A percentile compares a stretch with the other conserved stretches of the same genome.
Evolutionary conservation across 1,140 invertebrate species (phyloP).

Genomic region (Zaprionus capensis): DNA sequence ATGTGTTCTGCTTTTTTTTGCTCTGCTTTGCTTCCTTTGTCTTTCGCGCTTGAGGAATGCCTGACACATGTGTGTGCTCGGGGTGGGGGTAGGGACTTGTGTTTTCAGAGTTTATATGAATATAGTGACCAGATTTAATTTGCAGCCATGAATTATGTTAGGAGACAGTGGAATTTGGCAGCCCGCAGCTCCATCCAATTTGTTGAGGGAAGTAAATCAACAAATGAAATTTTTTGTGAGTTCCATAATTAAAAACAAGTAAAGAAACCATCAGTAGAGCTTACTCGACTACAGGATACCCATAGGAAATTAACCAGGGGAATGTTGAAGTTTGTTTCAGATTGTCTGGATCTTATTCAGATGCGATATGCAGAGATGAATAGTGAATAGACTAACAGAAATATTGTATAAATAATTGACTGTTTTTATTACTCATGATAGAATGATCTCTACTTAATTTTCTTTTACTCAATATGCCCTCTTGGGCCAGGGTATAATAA

Average conservation of each 20-base stretch:
- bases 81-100: not conserved
- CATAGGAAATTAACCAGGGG: too few species aligned
- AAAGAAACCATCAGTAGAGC: not conserved
- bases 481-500: constrained; percentile 38
- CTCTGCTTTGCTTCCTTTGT: constrained; percentile 35
- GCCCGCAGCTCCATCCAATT: not conserved
- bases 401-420: too few species aligned
- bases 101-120: not conserved
- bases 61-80: constrained; percentile 10
- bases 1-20: constrained; percentile 21
- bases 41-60: constrained; percentile 48
- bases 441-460: too few species aligned
- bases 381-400: too few species aligned
- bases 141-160: constrained; percentile 7
- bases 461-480: not conserved
- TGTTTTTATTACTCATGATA: too few species aligned
- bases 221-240: constrained; percentile 77
- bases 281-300: not conserved
- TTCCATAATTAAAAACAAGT: constrained; percentile 70
- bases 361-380: too few species aligned
- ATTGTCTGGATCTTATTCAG: too few species aligned
- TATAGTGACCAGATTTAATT: constrained; percentile 17
- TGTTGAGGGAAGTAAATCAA: constrained; percentile 60
- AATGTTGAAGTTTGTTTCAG: too few species aligned
- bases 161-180: constrained; percentile 10